A percentile compares a stretch with the other conserved stretches of the same genome.
These are phyloP conservation scores for Stercorarius parasiticus DNA, from an alignment of 2,113 vertebrate genomes.

Conservation along the genomic window DNA sequence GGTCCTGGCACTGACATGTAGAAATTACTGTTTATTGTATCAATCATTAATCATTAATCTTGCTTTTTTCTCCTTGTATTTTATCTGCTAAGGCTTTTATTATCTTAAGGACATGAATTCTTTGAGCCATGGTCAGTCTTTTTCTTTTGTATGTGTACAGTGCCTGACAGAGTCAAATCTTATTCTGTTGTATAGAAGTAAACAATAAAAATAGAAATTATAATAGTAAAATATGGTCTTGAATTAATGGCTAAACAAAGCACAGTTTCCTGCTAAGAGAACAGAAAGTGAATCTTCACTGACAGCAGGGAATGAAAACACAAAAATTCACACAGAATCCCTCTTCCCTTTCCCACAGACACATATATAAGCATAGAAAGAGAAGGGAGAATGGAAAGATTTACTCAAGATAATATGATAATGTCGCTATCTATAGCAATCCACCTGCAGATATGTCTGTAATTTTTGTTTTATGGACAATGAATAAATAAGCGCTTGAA, in stretches of 20 bases:
- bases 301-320: background rate
- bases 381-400: background rate
- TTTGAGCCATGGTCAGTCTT: background rate
- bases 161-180: background rate
- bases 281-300: background rate
- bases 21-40: conserved; percentile 14
- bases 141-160: background rate
- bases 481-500: background rate
- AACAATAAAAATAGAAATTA: background rate
- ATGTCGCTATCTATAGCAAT: background rate
- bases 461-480: background rate
- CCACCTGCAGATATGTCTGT: background rate
- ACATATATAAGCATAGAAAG: background rate
- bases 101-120: background rate
- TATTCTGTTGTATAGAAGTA: background rate
- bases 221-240: background rate
- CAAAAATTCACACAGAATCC: background rate
- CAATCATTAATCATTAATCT: conserved; percentile 45
- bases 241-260: background rate
- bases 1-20: background rate
- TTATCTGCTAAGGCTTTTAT: background rate
- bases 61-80: background rate
- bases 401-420: background rate
- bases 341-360: background rate
- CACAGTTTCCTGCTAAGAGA: background rate